Evolutionary conservation across 2,888 invertebrate species (phyloP), one percentile per base, ranked within the genome.

Genomic region (Hypolimnas misippus): DNA sequence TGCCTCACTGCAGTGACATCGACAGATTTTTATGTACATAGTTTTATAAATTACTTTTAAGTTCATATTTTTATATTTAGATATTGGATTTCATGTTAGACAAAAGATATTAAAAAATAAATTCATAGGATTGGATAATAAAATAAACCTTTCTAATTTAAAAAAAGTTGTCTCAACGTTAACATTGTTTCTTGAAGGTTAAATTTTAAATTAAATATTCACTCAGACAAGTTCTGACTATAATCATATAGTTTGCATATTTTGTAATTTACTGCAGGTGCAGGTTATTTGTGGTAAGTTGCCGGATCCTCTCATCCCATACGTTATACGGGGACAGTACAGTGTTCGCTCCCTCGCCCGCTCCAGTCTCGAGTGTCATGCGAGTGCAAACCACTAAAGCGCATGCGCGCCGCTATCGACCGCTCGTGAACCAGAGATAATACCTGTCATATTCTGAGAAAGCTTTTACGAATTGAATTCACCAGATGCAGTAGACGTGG

Each of bases 331-430:
- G 7, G 14, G 25, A 25, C 25, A 25, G 19, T 3, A 42, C 7
- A n/a, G 21, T 46, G 21, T n/a, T n/a, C 53, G 6, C 21, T 25
- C n/a, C n/a, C 55, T 8, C 31, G 21, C 46, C n/a, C 35, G 40
- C 40, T 31, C 33, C 17, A n/a, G 14, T 19, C 17, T 21, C 38
- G 14, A 25, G 25, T 33, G 12, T 14, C 14, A 35, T 16, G 10
- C 4, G 8, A 29, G 17, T 5, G 55, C 55, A 46, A 21, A 35
- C 40, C 14, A 40, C 53, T 31, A 38, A 33, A 31, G 77, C 83
- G 84, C 84, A 76, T 65, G 77, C 77, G 83, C 76, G 72, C 8
- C 2, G 2, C 0, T 74, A 84, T 83, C 81, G 84, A 83, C 51
- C 77, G 70, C 44, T 44, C 56, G 40, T 17, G 57, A 57, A 1